These are phyloP conservation scores for Orthosia gothica DNA, from an alignment of 2,888 invertebrate species.

Conservation along the genomic window DNA sequence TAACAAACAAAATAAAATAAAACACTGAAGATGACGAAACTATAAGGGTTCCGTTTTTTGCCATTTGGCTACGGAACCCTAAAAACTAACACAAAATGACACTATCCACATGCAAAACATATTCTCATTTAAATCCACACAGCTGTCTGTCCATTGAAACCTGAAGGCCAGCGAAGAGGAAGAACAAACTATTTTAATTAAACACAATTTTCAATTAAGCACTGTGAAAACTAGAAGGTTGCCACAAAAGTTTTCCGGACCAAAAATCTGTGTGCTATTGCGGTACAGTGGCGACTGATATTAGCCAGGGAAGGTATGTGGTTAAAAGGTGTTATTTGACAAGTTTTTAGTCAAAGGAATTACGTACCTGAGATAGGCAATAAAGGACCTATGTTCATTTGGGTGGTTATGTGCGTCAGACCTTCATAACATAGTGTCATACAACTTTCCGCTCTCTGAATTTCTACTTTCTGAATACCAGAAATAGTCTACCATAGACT, in stretches of 20 bases:
- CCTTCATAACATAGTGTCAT: too few relatives aligned
- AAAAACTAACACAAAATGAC: neutral
- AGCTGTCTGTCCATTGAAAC: constrained; percentile 27
- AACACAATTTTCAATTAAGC: constrained; percentile 61
- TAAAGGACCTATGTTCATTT: neutral
- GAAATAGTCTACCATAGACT: too few relatives aligned
- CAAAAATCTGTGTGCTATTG: constrained; percentile 54
- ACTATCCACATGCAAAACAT: constrained; percentile 10
- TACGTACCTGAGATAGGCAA: neutral
- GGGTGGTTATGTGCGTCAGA: too few relatives aligned
- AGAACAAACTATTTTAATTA: constrained; percentile 66
- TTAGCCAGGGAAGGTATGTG: neutral
- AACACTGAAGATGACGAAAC: too few relatives aligned
- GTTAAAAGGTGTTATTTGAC: constrained; percentile 30
- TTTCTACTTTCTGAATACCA: too few relatives aligned
- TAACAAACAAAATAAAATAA: too few relatives aligned
- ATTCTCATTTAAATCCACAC: constrained; percentile 2
- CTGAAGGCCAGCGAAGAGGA: neutral
- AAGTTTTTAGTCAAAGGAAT: constrained; percentile 16
- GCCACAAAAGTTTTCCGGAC: constrained; percentile 54
- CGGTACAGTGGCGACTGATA: constrained; percentile 19
- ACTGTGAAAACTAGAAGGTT: constrained; percentile 10
- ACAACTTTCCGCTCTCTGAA: too few relatives aligned
- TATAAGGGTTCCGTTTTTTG: too few relatives aligned
- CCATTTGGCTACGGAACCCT: too few relatives aligned